Evolutionary conservation across 1,140 invertebrate species (phyloP), one percentile per base, ranked within the genome.

Genomic region (Drosophila littoralis): DNA sequence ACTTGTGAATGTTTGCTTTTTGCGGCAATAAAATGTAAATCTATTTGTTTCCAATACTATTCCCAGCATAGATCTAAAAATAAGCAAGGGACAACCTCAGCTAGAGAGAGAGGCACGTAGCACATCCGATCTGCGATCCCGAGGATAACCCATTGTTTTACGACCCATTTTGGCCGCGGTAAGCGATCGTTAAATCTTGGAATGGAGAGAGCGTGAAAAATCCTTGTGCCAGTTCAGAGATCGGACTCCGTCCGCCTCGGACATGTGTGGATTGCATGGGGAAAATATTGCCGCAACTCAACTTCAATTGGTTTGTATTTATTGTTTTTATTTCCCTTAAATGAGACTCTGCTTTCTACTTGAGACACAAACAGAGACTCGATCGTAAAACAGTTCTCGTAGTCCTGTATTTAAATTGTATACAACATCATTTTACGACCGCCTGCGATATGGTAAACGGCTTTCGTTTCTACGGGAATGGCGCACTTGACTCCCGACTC

Each of bases 31-130:
- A 88, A 88, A 77, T 74, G 65, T 61, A 67, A 83, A 74, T 69
- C 32, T 88, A 88, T 88, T 88, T 88, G 79, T 88, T 88, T 88
- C 83, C 84, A 88, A 88, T 88, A 89, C 83, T 88, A 88, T 88
- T 89, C 84, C 66, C 66, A 45, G 72, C 83, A 88, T 88, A 83
- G 83, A 38, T 89, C 83, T 88, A 88, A 88, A 88, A 88, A 88
- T 88, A 88, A 89, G 77, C 83, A 83, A 12, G 54, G 57, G 71
- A 61, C 71, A 65, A 28, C 5, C 6, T 1, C 15, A 22, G 22
- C 22, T 3, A 22, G 3, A 28, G 12, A 50, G 48, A 40, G 59
- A 28, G 17, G 46, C 60, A 61, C 58, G 58, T 52, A 33, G 52
- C n/a, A n/a, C n/a, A n/a, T 35, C 17, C 17, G 17, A 17, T 17